Percentiles rank a stretch among this genome's conserved stretches.
Conservation (phyloP, 2,797 vertebrate genomes). For the Diplodus sargus region DNA sequence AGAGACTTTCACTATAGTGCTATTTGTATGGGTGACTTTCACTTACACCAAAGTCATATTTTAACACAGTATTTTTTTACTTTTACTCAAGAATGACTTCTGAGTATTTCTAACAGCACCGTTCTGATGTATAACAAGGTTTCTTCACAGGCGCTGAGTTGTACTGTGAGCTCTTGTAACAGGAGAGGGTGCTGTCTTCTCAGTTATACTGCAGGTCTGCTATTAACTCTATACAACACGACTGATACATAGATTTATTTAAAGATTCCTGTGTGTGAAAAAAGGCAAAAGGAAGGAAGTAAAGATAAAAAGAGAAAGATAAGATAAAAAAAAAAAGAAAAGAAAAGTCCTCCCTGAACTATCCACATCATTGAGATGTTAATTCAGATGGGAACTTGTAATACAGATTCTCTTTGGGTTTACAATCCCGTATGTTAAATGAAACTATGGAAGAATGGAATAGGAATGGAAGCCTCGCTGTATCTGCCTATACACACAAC, state of each 20-base stretch:
- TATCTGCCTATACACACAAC: too few species aligned
- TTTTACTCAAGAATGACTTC: too few species aligned
- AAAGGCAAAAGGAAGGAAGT: background rate
- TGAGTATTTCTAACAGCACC: too few species aligned
- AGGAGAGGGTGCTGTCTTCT: conserved; percentile 75
- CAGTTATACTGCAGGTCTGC: conserved; percentile 36
- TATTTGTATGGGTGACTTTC: too few species aligned
- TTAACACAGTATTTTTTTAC: too few species aligned
- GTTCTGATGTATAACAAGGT: background rate
- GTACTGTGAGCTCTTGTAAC: conserved; percentile 44
- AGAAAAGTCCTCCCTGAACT: background rate
- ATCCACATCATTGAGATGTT: background rate
- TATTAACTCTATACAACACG: conserved; percentile 12
- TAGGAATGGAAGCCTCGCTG: too few species aligned
- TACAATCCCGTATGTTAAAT: background rate
- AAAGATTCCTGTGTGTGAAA: conserved; percentile 4
- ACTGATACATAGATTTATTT: conserved; percentile 23
- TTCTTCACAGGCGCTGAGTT: background rate
- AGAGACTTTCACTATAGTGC: too few species aligned
- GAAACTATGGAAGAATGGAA: too few species aligned
- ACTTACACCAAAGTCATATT: too few species aligned
- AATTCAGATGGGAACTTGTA: background rate
- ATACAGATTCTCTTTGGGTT: background rate
- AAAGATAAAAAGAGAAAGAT: background rate
- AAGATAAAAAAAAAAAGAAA: background rate